A percentile compares a stretch with the other conserved stretches of the same genome.
Evolutionary conservation across 1,140 invertebrate species (phyloP).

Genomic region (Drosophila lacertosa): DNA sequence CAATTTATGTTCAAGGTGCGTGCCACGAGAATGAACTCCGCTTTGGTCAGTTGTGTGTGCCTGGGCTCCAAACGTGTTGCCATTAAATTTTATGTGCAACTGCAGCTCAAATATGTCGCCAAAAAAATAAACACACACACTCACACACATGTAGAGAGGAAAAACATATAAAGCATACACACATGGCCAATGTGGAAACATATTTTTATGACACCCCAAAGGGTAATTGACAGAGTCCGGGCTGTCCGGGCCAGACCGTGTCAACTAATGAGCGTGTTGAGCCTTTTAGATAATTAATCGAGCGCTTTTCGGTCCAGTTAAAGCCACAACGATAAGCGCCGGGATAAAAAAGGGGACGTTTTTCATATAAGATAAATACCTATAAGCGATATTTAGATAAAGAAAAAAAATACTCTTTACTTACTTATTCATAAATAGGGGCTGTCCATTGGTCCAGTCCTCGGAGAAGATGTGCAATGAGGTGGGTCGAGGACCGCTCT

Average conservation of each 20-base stretch:
- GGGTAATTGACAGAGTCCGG: slow-evolving; percentile 46
- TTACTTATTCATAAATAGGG: slow-evolving; percentile 82
- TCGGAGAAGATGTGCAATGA: slow-evolving; percentile 90
- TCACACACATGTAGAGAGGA: too few species aligned
- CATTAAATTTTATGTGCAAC: slow-evolving; percentile 54
- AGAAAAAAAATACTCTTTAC: too few species aligned
- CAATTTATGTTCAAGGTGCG: slow-evolving; percentile 59
- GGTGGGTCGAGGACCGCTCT: slow-evolving; percentile 87
- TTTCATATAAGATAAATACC: too few species aligned
- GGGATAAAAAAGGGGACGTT: neutral
- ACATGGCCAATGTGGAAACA: slow-evolving; percentile 44
- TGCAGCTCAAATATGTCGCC: slow-evolving; percentile 50
- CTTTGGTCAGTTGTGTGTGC: slow-evolving; percentile 46
- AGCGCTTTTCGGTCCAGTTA: slow-evolving; percentile 35
- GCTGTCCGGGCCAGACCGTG: slow-evolving; percentile 24
- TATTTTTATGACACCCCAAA: slow-evolving; percentile 57
- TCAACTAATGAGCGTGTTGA: slow-evolving; percentile 51
- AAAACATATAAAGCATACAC: slow-evolving; percentile 28
- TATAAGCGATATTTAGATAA: too few species aligned
- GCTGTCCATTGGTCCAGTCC: slow-evolving; percentile 87
- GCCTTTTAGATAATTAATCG: slow-evolving; percentile 53
- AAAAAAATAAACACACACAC: slow-evolving; percentile 10
- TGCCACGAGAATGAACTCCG: slow-evolving; percentile 48
- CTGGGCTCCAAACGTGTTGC: slow-evolving; percentile 41
- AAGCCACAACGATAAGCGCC: slow-evolving; percentile 11